Conservation (phyloP, 2,113 vertebrate species). For the Mirza zaza region DNA sequence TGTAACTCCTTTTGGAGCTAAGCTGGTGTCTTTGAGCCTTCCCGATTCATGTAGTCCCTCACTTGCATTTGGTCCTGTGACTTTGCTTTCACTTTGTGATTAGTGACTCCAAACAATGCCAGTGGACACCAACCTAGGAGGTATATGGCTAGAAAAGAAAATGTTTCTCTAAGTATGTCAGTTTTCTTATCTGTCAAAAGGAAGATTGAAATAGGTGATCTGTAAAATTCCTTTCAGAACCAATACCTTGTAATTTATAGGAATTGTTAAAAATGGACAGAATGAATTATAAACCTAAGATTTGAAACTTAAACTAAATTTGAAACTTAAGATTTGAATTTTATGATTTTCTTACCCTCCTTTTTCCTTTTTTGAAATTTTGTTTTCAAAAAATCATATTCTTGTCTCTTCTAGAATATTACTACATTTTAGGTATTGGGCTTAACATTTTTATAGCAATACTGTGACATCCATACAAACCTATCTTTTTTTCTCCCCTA, state of each 20-base stretch:
- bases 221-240: neutral
- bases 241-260: neutral
- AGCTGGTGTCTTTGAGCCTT: neutral
- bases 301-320: neutral
- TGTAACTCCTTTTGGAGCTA: neutral
- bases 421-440: neutral
- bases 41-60: neutral
- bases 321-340: neutral
- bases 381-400: neutral
- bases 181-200: neutral
- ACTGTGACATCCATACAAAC: constrained; percentile 24
- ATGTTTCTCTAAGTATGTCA: neutral
- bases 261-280: neutral
- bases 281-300: neutral
- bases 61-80: neutral
- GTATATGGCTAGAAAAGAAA: neutral
- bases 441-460: neutral
- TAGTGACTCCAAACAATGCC: neutral
- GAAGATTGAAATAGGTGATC: neutral
- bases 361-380: neutral
- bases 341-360: neutral
- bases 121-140: no score
- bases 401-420: neutral
- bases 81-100: neutral
- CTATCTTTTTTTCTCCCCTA: constrained; percentile 71